Evolutionary conservation across 1,140 invertebrate genomes (phyloP), one percentile per base, ranked within the genome.

Genomic region (Drosophila kohkoa): DNA sequence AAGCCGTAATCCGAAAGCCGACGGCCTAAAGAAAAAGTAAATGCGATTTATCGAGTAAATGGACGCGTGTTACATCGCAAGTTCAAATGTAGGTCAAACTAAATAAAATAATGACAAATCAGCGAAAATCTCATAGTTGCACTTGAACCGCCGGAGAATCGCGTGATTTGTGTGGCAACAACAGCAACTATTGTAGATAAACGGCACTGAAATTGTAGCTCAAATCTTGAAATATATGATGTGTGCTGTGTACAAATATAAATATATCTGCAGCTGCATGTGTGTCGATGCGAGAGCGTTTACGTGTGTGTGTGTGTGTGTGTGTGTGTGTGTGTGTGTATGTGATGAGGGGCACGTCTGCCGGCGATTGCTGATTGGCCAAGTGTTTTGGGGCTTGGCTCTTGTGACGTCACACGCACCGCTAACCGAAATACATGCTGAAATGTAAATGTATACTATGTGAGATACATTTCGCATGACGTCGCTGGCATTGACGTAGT

Each of bases 381-480:
- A 80, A 79, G 43, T 71, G 71, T 82, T 86, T 81, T 90, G 85
- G 85, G 85, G 85, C 85, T 85, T 89, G 85, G 86, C 85, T 85
- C 58, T 45, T 57, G 75, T 89, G 85, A 89, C 85, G 85, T 89
- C 85, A 89, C 77, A 52, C 68, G 48, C 77, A 67, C 65, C 70
- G 35, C 55, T 54, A 66, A 66, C 71, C n/a, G 20, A 57, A 57
- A 51, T 54, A 58, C 46, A 20, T 59, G 43, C 28, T 48, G 16
- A 43, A 11, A 64, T 64, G 58, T 46, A 43, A 59, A 63, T 77
- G 75, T 82, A 82, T 82, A n/a, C n/a, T n/a, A 48, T 77, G 54
- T 58, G 66, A 63, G 68, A 82, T 74, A 79, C 71, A 70, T n/a
- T 28, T 20, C 60, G 69, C 54, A 59, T 83, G 81, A 72, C 81